Base-by-base conservation (phyloP, 2,797 vertebrate genomes). In the Lagocephalus sceleratus region DNA sequence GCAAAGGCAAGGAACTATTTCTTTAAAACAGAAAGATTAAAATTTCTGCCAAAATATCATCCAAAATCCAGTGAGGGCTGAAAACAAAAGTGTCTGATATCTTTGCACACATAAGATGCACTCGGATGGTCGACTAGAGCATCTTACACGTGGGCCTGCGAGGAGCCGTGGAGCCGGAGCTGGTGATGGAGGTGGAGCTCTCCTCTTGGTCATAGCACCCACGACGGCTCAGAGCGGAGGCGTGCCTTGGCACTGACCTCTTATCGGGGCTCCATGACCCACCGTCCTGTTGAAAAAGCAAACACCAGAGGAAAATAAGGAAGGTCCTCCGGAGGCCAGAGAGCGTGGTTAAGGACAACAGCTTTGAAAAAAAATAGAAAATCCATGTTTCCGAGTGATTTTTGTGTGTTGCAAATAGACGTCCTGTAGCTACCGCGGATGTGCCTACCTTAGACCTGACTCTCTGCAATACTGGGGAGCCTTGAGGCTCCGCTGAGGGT, bases 101-200 rank as follows among this genome's bases (percentile, higher is more conserved):
- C n/a, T n/a, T n/a, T n/a, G n/a, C n/a, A n/a, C 9, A 32, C 10
- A 32, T 12, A 32, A 12, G 29, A 9, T 32, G 29, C 12, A 41
- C 16, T 41, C 6, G 40, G 3, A 6, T 2, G 17, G 3, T 6
- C 16, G 40, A 19, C 17, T 41, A 17, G 7, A 17, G 16, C 19
- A 55, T 47, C 94, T 58, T 94, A 99, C 97, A 91, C 45, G 95
- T 95, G 47, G 95, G 95, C 73, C 97, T 91, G 76, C 94, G 93
- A 17, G 91, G 92, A 48, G 91, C 91, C 0, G 90, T 91, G 43
- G 91, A 92, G 20, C 91, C 90, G 0, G 91, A 92, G 70, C 91
- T 92, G 49, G 91, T 92, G 75, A 92, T 91, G 57, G 91, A 92
- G 69, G 96, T 93, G 47, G 95, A 98, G 64, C 93, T 96, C 71